These are phyloP conservation scores for Percina caprodes DNA, from an alignment of 2,113 vertebrate genomes.

Conservation along the genomic window DNA sequence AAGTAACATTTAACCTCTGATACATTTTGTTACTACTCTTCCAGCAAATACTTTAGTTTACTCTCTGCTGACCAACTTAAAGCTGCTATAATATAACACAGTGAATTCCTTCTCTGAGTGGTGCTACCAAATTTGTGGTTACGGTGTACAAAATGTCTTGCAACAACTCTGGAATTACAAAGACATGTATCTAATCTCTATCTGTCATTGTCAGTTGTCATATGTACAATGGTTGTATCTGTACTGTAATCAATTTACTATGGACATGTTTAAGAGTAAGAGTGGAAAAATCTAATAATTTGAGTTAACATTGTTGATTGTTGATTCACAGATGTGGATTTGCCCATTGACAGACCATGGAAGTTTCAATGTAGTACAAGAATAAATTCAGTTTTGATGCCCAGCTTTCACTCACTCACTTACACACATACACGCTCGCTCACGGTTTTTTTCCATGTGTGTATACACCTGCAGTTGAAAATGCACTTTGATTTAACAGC, in stretches of 20 bases:
- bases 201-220: background rate
- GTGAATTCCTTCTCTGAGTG: background rate
- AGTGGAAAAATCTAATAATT: background rate
- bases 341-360: background rate
- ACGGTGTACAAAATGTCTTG: background rate
- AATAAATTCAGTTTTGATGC: background rate
- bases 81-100: slow-evolving; percentile 23
- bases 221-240: background rate
- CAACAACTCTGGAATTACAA: background rate
- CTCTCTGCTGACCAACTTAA: background rate
- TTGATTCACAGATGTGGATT: slow-evolving; percentile 12
- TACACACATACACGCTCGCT: slow-evolving; percentile 16
- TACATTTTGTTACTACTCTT: background rate
- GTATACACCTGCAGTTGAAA: slow-evolving; percentile 60
- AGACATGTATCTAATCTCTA: background rate
- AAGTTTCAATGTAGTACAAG: slow-evolving; percentile 2
- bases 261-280: background rate
- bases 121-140: background rate
- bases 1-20: background rate
- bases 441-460: slow-evolving; percentile 30
- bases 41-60: background rate
- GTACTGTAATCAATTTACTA: background rate
- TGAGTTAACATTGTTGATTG: slow-evolving; percentile 5
- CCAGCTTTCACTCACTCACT: background rate
- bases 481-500: slow-evolving; percentile 70